Percentiles rank a stretch among this genome's conserved stretches.
Evolutionary conservation across 2,797 vertebrate genomes (phyloP).

Genomic region (Hyperoplus immaculatus): DNA sequence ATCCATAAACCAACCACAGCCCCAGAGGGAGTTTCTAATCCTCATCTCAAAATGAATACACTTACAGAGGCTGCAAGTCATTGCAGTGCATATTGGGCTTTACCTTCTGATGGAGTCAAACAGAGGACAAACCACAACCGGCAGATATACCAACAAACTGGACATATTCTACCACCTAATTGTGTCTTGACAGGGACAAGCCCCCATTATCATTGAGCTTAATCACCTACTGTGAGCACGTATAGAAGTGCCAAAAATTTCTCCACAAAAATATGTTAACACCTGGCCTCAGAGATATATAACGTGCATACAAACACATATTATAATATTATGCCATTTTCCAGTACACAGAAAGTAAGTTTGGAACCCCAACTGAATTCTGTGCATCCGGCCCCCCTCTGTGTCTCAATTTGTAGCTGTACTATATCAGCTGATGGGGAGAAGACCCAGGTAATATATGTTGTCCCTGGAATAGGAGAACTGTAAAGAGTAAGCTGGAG

Average conservation of each 20-base stretch:
- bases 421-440: neutral
- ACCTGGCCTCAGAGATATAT: neutral
- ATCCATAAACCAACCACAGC: conserved; percentile 35
- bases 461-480: neutral
- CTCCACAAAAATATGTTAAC: neutral
- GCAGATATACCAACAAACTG: neutral
- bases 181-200: neutral
- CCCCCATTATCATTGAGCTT: conserved; percentile 3
- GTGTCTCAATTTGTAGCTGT: neutral
- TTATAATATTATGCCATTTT: neutral
- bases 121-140: conserved; percentile 11
- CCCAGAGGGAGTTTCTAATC: conserved; percentile 56
- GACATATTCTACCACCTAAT: neutral
- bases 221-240: neutral
- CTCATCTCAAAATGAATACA: conserved; percentile 32
- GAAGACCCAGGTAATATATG: neutral
- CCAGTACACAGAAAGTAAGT: neutral
- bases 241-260: neutral
- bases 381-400: neutral
- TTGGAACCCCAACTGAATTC: neutral
- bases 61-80: conserved; percentile 17
- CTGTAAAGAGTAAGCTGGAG: neutral
- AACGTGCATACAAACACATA: neutral
- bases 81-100: conserved; percentile 19
- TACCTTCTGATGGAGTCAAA: conserved; percentile 15